Evolutionary conservation across 1,140 invertebrate species (phyloP).

Genomic region (Bradysia coprophila): DNA sequence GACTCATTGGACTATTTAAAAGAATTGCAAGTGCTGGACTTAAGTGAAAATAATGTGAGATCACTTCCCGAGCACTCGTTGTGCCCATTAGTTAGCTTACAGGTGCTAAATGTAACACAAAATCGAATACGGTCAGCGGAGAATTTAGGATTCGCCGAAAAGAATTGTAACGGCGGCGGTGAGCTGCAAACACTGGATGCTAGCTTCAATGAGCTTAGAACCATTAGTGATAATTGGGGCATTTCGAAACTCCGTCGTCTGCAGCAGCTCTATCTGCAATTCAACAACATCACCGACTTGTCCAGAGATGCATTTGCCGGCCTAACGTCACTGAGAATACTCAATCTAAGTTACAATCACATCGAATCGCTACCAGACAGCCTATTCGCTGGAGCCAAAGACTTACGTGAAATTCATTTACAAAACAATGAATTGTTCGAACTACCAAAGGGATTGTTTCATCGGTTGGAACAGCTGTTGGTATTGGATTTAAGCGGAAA

Average conservation of each 20-base stretch:
- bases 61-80: constrained; percentile 52
- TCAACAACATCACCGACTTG: constrained; percentile 64
- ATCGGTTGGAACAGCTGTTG: constrained; percentile 61
- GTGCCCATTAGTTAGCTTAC: constrained; percentile 57
- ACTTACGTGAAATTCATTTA: constrained; percentile 62
- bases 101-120: constrained; percentile 62
- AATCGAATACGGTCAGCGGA: constrained; percentile 58
- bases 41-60: constrained; percentile 65
- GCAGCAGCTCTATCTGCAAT: constrained; percentile 55
- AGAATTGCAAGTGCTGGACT: constrained; percentile 57
- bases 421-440: constrained; percentile 67
- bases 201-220: constrained; percentile 55
- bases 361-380: constrained; percentile 56
- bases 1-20: constrained; percentile 50
- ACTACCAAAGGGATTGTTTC: constrained; percentile 62
- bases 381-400: constrained; percentile 53
- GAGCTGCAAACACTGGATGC: constrained; percentile 54
- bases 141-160: constrained; percentile 45
- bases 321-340: constrained; percentile 48
- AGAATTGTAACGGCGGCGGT: constrained; percentile 31
- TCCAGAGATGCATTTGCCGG: constrained; percentile 56
- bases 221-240: constrained; percentile 48
- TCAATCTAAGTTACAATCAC: constrained; percentile 71
- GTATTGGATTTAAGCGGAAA: constrained; percentile 77
- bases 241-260: constrained; percentile 50